Conservation (phyloP, 1,140 invertebrate genomes). For the Dufourea novaeangliae region DNA sequence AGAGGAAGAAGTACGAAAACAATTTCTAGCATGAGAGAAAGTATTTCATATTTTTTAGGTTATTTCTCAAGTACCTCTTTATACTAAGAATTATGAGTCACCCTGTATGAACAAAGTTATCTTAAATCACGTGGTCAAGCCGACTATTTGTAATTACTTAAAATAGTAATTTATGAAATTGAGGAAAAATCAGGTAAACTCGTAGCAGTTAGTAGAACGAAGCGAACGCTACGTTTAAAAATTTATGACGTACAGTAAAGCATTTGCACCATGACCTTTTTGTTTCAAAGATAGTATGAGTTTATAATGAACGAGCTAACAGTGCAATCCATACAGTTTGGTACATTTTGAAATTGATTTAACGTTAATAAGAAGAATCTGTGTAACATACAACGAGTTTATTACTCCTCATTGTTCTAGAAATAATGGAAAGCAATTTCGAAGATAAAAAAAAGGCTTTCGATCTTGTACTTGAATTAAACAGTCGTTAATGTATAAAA, state of each 20-base stretch:
- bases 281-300: background rate
- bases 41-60: no score
- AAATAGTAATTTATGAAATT: constrained; percentile 30
- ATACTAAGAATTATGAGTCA: background rate
- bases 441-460: constrained; percentile 11
- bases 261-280: background rate
- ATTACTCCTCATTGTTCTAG: constrained; percentile 18
- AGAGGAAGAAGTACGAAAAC: no score
- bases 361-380: background rate
- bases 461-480: constrained; percentile 38
- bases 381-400: constrained; percentile 8
- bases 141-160: constrained; percentile 33
- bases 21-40: no score
- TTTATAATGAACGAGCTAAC: background rate
- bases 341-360: constrained; percentile 12
- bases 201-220: background rate
- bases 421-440: constrained; percentile 17
- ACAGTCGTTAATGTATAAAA: constrained; percentile 59
- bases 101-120: constrained; percentile 10
- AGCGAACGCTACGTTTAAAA: background rate
- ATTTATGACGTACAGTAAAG: background rate
- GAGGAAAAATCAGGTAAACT: background rate
- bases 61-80: no score
- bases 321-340: background rate
- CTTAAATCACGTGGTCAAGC: constrained; percentile 5